Base-by-base conservation (phyloP, 2,113 vertebrate species). In the Phyllostomus hastatus region DNA sequence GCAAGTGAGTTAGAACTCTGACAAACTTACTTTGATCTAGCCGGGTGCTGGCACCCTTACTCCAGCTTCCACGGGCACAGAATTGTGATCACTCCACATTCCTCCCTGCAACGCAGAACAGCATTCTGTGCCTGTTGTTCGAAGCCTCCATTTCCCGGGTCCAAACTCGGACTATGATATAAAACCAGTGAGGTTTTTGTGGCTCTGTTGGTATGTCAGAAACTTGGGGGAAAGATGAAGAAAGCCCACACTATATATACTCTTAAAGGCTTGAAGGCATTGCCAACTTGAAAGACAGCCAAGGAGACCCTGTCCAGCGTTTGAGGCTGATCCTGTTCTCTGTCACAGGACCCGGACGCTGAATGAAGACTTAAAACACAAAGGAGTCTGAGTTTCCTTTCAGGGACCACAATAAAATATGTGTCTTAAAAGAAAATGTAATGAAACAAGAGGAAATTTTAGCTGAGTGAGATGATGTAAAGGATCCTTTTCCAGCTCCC, bases 341-440 rank as follows among this genome's bases (percentile, higher is more conserved):
- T 67, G 24, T 69, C 72, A 75, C 17, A 35, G 19, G 17, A 59
- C 35, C 33, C 72, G 70, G 81, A 82, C 69, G 54, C 46, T 72
- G 11, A 46, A 80, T 10, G 57, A 84, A 15, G n/a, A 73, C 33
- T 76, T 52, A 41, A 93, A 92, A 81, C 88, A 90, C 31, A 72
- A 86, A 91, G 28, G 16, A 66, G 22, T 31, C 54, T 93, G 69
- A 43, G 66, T 92, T 97, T 94, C 59, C 66, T 93, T 95, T 96
- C 38, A 54, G 3, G 10, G 38, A 19, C 70, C 93, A 84, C 79
- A 80, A 82, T 87, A 90, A 87, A 84, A 86, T 19, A 17, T 41
- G 41, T 70, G 54, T 88, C 73, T 96, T 95, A 88, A 95, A 93
- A 95, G 81, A 82, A 95, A 95, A 50, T 1, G 41, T 66, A 92